Evolutionary conservation across 1,140 invertebrate species (phyloP).

Genomic region (Monochamus saltuarius): DNA sequence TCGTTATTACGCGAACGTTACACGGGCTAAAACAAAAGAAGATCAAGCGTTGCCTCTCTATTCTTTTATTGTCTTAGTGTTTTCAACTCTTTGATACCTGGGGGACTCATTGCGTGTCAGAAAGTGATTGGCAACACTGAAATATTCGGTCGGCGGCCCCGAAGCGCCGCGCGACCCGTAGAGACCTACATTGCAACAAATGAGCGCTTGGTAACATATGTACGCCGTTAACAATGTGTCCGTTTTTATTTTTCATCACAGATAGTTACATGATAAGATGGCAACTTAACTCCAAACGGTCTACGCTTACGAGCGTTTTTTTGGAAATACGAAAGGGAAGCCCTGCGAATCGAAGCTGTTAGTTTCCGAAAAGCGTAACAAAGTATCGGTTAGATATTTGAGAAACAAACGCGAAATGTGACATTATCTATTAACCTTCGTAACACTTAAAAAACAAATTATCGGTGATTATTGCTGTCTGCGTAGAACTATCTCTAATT

Average conservation of each 20-base stretch:
- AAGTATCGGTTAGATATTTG: not conserved
- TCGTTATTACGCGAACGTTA: too few relatives aligned
- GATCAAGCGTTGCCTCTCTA: not conserved
- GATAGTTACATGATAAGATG: slow-evolving; percentile 35
- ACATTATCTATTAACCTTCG: not conserved
- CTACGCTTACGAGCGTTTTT: not conserved
- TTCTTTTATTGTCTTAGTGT: slow-evolving; percentile 1
- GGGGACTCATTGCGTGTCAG: not conserved
- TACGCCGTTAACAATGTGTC: slow-evolving; percentile 43
- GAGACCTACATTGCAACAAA: slow-evolving; percentile 42
- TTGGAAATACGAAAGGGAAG: too few relatives aligned
- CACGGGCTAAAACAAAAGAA: too few relatives aligned
- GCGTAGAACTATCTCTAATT: too few relatives aligned
- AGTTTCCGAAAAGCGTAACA: too few relatives aligned
- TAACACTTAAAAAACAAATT: not conserved
- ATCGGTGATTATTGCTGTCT: too few relatives aligned
- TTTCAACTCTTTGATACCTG: not conserved
- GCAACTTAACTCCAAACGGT: slow-evolving; percentile 30
- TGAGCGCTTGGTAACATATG: slow-evolving; percentile 45
- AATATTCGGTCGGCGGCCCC: not conserved
- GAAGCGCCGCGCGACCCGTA: too few relatives aligned
- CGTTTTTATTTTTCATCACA: slow-evolving; percentile 36
- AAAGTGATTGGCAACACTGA: slow-evolving; percentile 2
- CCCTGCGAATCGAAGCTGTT: too few relatives aligned
- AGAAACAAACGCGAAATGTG: not conserved